Conservation (phyloP, 2,888 invertebrate genomes). For the Gastrophysa polygoni region DNA sequence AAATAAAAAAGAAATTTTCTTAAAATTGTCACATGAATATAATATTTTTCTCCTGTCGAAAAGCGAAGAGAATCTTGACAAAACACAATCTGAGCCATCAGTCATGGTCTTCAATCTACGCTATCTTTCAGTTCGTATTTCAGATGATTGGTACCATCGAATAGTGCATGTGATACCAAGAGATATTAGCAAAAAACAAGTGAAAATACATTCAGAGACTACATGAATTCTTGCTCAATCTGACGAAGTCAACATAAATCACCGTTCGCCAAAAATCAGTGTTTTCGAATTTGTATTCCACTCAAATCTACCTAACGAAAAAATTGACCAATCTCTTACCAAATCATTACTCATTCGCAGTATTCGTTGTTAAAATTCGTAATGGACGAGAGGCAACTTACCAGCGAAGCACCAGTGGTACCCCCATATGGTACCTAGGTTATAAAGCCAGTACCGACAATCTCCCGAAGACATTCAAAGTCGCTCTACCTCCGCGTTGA, state of each 20-base stretch:
- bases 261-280: neutral
- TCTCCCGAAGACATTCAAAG: constrained; percentile 40
- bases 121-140: no score
- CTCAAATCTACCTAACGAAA: neutral
- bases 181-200: no score
- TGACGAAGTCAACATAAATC: neutral
- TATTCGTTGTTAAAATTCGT: neutral
- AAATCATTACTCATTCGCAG: neutral
- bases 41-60: no score
- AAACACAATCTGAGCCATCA: no score
- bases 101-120: no score
- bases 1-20: no score
- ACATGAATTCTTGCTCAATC: neutral
- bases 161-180: no score
- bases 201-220: neutral
- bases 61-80: no score
- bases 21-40: no score
- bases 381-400: neutral
- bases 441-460: constrained; percentile 37
- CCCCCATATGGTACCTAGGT: constrained; percentile 30
- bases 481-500: constrained; percentile 33
- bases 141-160: no score
- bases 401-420: neutral
- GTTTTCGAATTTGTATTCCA: neutral
- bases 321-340: neutral